Conservation (phyloP, 2,888 invertebrate species). For the Harpalus rufipes region DNA sequence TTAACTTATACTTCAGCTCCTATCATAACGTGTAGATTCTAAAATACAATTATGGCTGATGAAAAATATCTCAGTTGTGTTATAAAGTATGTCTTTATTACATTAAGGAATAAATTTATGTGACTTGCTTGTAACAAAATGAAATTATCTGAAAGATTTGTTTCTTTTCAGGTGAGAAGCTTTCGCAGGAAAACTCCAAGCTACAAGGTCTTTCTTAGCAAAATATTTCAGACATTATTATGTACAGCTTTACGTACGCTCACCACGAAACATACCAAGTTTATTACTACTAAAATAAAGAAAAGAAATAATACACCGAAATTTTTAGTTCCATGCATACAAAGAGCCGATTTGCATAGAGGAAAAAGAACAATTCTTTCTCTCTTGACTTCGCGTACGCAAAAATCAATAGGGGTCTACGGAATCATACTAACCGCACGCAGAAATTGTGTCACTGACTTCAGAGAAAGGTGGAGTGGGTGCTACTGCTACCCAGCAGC, state of each 20-base stretch:
- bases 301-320: slow-evolving; percentile 61
- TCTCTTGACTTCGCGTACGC: slow-evolving; percentile 16
- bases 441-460: slow-evolving; percentile 47
- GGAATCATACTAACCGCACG: slow-evolving; percentile 48
- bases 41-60: background rate
- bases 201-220: background rate
- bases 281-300: slow-evolving; percentile 50
- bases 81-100: background rate
- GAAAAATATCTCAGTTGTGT: background rate
- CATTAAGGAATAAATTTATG: background rate
- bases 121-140: background rate
- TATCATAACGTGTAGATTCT: too few species aligned
- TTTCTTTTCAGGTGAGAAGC: slow-evolving; percentile 31
- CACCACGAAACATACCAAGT: slow-evolving; percentile 32
- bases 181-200: background rate
- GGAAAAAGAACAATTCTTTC: slow-evolving; percentile 43
- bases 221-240: slow-evolving; percentile 22
- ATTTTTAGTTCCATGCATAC: slow-evolving; percentile 62
- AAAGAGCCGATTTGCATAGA: slow-evolving; percentile 55
- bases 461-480: background rate
- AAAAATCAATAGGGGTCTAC: slow-evolving; percentile 39
- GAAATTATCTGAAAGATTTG: background rate
- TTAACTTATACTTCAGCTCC: too few species aligned
- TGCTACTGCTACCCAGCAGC: background rate
- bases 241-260: slow-evolving; percentile 34